Evolutionary conservation across 2,888 invertebrate genomes (phyloP), one percentile per base, ranked within the genome.

Genomic region (Lampropteryx suffumata): DNA sequence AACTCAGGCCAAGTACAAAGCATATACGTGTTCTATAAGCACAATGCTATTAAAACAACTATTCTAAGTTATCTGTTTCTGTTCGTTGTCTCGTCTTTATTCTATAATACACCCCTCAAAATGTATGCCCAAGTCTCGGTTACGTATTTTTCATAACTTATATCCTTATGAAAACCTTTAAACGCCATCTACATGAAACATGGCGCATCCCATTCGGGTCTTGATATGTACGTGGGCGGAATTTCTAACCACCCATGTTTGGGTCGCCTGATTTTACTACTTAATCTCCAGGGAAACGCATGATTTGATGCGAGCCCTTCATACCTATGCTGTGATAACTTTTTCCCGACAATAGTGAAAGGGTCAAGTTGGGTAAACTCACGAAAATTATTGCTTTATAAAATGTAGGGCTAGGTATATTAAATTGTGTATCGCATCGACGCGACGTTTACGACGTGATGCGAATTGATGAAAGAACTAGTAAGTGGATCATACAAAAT

Each of bases 251-350:
- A 11, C 28, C 33, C 17, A 46, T 40, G 32, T 27, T 37, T 46
- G 35, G 36, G 36, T 44, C 41, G 30, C 41, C 39, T 35, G 46
- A 46, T 51, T 51, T 51, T 46, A 51, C 41, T 51, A 46, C 41
- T 28, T 41, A 42, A 51, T 51, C 51, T 46, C 45, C 24, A 32
- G 28, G 42, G 46, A 41, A 10, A 32, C 12, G 28, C 41, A 36
- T 51, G 41, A 46, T 51, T 46, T 51, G 45, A 42, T 46, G 46
- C 17, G 28, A 42, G 41, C 41, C 45, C 46, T 51, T 42, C 46
- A 42, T 51, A 50, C 50, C 34, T 45, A 45, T 51, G 34, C 39
- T 37, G 36, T 51, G 51, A 47, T 51, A 51, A 51, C 50, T 41
- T 51, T 50, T 35, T 13, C 32, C 43, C 29, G 21, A 50, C 50